Base-by-base conservation (phyloP, 1,140 invertebrate species). In the Tetragnatha versicolor region DNA sequence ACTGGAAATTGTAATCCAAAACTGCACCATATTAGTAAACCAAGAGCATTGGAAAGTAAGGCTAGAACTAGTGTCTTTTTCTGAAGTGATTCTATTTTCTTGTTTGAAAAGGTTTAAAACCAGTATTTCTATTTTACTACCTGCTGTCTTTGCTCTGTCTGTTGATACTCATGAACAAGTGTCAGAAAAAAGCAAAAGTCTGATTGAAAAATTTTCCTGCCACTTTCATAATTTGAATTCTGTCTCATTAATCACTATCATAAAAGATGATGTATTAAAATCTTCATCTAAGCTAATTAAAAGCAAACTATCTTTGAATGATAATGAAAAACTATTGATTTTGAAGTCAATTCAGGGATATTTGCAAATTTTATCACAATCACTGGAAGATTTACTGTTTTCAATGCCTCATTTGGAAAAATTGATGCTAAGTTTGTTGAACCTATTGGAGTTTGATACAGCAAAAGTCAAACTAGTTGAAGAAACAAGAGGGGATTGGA, bases 31-130 rank as follows among this genome's bases (percentile, higher is more conserved):
- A 20, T 6, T 76, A 27, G 47, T 45, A 12, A 65, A 10, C n/a
- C 72, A 76, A 53, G 51, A 65, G 9, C 60, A 76, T 10, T 76
- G 60, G 60, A 76, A 65, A 65, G 72, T 76, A 17, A 22, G 72
- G 53, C 20, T 27, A n/a, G 45, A 65, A 0, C 39, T 51, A 39
- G 25, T 76, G 27, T 37, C 10, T 9, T 76, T 63, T 76, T 20
- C 35, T 1, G 25, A 76, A n/a, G 29, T n/a, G 17, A 37, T 76
- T 10, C 39, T 76, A 35, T 39, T 31, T 22, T 29, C 51, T 14
- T 76, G 58, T 25, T 27, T 42, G 3, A 35, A 65, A 29, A 31
- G 20, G 17, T 51, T 76, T 2, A 25, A 76, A 35, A 37, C 63
- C 17, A 65, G 42, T 65, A 39, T 76, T 10, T 5, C 72, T 20